Conservation (phyloP, 2,113 vertebrate genomes). For the Scytalopus superciliaris region DNA sequence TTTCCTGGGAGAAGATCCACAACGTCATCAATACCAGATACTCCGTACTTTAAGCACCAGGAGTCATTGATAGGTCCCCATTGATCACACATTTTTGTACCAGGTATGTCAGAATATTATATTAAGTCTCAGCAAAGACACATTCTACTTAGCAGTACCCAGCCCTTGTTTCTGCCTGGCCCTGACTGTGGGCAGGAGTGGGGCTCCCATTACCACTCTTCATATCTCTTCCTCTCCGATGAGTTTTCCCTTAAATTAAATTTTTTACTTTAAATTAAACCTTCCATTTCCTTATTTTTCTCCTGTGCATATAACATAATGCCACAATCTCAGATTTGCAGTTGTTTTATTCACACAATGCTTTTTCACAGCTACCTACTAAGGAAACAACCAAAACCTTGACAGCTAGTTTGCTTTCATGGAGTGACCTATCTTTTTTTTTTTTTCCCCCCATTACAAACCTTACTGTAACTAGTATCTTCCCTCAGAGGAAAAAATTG, state of each 20-base stretch:
- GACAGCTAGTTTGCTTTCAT: conserved; percentile 44
- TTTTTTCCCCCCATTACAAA: not conserved
- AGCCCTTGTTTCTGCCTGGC: not conserved
- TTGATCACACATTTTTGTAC: not conserved
- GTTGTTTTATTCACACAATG: conserved; percentile 21
- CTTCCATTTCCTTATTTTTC: not conserved
- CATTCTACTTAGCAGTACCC: not conserved
- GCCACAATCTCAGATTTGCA: not conserved
- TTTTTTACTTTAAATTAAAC: not conserved
- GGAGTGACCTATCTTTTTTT: not conserved
- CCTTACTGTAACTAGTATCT: not conserved
- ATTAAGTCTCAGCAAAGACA: not conserved
- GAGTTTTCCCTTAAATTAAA: not conserved
- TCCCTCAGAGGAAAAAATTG: not conserved
- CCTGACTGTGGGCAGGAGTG: not conserved
- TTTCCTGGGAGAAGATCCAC: accelerated
- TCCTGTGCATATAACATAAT: not conserved
- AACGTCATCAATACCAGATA: accelerated
- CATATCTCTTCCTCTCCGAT: not conserved
- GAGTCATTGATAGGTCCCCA: too few species aligned
- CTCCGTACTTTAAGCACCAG: not conserved
- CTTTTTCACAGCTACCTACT: conserved; percentile 1
- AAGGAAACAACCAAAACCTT: conserved; percentile 36
- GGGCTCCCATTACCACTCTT: not conserved
- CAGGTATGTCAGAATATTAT: not conserved